phyloP scores from a whole-genome alignment of 53 echinoderm and acorn worm species.

The Echinarachnius parma region DNA sequence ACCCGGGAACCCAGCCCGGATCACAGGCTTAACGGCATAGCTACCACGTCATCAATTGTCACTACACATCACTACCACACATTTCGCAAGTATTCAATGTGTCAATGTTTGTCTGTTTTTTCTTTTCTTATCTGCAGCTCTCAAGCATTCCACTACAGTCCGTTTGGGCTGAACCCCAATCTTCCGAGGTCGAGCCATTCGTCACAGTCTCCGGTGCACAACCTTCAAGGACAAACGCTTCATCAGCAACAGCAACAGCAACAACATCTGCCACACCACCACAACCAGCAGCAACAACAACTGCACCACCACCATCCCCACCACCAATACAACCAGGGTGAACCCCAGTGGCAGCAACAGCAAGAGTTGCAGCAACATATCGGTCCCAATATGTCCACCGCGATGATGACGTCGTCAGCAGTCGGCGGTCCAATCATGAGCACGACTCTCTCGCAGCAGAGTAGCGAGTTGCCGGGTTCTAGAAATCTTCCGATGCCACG shows the following conservation, averaged over 20 bases:
- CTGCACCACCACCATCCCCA: constrained; percentile 3
- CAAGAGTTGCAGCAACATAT: constrained; percentile 14
- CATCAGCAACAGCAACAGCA: background rate
- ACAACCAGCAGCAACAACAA: background rate
- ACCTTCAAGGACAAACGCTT: background rate
- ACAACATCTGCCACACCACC: background rate
- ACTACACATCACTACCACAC: no score
- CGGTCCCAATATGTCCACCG: background rate
- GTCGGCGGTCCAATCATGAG: constrained; percentile 27
- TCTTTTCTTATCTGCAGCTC: background rate
- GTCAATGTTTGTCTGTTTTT: background rate
- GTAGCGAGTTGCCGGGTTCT: no score
- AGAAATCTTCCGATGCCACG: no score
- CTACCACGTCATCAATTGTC: no score
- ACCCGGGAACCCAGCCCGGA: no score
- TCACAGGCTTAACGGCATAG: no score
- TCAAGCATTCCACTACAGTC: constrained; percentile 38
- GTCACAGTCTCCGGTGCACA: background rate
- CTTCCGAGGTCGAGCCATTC: constrained; percentile 25
- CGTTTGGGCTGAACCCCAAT: constrained; percentile 13
- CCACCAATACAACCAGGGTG: background rate
- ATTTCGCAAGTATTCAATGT: background rate
- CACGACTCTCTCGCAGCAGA: no score
- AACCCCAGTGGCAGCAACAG: background rate
- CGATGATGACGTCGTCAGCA: no score